These are phyloP conservation scores for Troglohyphantes excavatus DNA, from an alignment of 2,888 invertebrate genomes.

Conservation along the genomic window DNA sequence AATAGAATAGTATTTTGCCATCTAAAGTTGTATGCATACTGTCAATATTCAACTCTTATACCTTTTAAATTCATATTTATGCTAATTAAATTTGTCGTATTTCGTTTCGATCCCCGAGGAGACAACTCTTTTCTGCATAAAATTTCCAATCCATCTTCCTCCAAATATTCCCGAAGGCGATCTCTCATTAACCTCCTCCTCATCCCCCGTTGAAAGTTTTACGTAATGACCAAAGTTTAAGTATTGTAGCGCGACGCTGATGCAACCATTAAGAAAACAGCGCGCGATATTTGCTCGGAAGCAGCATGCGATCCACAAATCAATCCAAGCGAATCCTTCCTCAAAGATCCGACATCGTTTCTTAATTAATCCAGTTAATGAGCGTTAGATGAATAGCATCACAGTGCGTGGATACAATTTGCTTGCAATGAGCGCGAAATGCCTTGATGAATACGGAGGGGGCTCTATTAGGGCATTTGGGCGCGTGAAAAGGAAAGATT, in stretches of 20 bases:
- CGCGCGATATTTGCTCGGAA: constrained; percentile 47
- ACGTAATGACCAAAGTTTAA: constrained; percentile 69
- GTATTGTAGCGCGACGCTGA: constrained; percentile 41
- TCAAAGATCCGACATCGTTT: constrained; percentile 61
- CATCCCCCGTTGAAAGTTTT: constrained; percentile 49
- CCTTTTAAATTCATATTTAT: neutral
- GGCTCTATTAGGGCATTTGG: constrained; percentile 59
- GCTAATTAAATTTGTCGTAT: neutral
- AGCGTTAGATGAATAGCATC: constrained; percentile 68
- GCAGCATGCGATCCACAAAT: constrained; percentile 63
- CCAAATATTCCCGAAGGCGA: constrained; percentile 20
- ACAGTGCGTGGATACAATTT: constrained; percentile 62
- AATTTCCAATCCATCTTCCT: neutral
- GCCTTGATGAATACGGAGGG: constrained; percentile 47
- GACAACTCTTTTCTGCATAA: neutral
- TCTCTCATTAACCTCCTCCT: constrained; percentile 40
- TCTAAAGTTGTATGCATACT: too few species aligned
- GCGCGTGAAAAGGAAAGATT: constrained; percentile 50
- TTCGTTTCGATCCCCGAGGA: neutral
- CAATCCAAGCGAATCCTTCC: constrained; percentile 62
- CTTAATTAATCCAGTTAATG: constrained; percentile 74
- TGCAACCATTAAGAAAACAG: constrained; percentile 48
- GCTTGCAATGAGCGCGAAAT: constrained; percentile 63
- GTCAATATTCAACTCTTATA: too few species aligned
- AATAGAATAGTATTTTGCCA: too few species aligned